Evolutionary conservation across 2,113 vertebrate genomes (phyloP).

Genomic region (Chaetops frenatus): DNA sequence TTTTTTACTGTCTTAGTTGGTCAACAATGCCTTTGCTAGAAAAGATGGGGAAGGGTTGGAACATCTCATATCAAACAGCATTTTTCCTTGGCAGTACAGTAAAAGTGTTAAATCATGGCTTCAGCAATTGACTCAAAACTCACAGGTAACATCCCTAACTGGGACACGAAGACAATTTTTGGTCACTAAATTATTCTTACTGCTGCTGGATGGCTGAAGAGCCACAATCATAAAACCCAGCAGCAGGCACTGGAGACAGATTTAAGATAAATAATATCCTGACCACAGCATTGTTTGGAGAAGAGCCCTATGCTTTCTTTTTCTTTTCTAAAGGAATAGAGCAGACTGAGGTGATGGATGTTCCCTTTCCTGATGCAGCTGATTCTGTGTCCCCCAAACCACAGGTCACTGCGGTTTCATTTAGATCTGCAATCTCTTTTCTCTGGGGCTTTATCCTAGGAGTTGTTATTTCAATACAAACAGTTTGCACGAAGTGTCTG

Average conservation of each 20-base stretch:
- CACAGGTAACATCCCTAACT: background rate
- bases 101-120: background rate
- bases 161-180: background rate
- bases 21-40: background rate
- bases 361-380: background rate
- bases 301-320: background rate
- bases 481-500: background rate
- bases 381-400: background rate
- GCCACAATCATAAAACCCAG: background rate
- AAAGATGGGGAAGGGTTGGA: background rate
- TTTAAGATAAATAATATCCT: constrained; percentile 5
- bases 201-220: background rate
- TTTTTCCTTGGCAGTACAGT: background rate
- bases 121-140: background rate
- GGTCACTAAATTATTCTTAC: constrained; percentile 11
- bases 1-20: background rate
- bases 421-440: constrained; percentile 20
- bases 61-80: background rate
- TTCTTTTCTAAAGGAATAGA: background rate
- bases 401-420: constrained; percentile 2
- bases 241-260: background rate
- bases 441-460: background rate
- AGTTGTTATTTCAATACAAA: background rate
- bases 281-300: background rate
- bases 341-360: background rate